Conservation (phyloP, 2,888 invertebrate genomes). For the Actias luna region DNA sequence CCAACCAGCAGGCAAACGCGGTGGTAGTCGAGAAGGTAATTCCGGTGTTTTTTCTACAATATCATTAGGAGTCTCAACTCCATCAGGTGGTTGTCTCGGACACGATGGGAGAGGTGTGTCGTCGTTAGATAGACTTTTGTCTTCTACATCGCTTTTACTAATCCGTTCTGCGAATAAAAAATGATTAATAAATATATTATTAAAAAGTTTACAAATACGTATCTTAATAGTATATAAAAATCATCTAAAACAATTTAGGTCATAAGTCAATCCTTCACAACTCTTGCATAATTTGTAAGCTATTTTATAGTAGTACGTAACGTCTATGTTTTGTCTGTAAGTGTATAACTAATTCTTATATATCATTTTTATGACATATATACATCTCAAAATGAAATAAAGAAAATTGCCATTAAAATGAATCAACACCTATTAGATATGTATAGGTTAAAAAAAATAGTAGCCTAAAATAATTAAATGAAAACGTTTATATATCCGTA, state of each 20-base stretch:
- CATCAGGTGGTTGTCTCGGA: slow-evolving; percentile 90
- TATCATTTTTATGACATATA: too few species aligned
- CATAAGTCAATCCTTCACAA: slow-evolving; percentile 15
- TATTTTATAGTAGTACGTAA: slow-evolving; percentile 53
- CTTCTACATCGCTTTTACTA: slow-evolving; percentile 72
- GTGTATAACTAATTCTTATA: not conserved
- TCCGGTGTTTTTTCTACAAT: slow-evolving; percentile 82
- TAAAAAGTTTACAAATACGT: not conserved
- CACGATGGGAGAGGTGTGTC: slow-evolving; percentile 79
- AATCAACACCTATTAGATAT: not conserved
- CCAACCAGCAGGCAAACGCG: slow-evolving; percentile 57
- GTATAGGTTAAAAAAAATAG: too few species aligned
- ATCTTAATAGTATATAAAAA: not conserved
- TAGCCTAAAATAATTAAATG: too few species aligned
- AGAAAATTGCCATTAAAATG: too few species aligned
- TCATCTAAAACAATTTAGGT: not conserved
- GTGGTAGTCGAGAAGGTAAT: slow-evolving; percentile 62
- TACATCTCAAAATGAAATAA: too few species aligned
- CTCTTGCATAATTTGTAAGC: slow-evolving; percentile 16
- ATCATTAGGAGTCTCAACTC: slow-evolving; percentile 89
- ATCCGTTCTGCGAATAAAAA: slow-evolving; percentile 66
- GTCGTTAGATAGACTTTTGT: slow-evolving; percentile 75
- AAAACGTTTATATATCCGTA: not conserved
- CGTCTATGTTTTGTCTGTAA: slow-evolving; percentile 41
- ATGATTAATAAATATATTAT: slow-evolving; percentile 7